A percentile compares a stretch with the other conserved stretches of the same genome.
Conservation (phyloP, 35 echinoderm and acorn worm genomes). For the Acanthaster planci region DNA sequence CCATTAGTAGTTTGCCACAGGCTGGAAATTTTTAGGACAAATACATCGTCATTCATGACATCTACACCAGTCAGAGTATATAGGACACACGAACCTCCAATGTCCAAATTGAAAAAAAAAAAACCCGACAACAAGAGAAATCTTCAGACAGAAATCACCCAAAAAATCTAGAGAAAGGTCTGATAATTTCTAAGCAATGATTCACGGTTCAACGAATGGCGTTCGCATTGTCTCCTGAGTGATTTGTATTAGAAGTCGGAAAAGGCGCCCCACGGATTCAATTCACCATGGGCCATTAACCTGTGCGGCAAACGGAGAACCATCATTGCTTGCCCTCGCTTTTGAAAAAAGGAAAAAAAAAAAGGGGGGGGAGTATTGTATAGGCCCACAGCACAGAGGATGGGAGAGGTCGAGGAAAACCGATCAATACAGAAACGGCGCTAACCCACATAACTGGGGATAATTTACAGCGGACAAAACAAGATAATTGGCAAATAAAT, state of each 20-base stretch:
- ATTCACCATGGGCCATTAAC: background rate
- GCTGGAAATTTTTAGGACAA: too few relatives aligned
- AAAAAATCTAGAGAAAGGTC: too few relatives aligned
- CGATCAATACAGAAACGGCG: background rate
- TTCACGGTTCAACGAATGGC: too few relatives aligned
- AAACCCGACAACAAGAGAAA: too few relatives aligned
- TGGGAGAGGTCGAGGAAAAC: too few relatives aligned
- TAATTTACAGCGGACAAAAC: conserved; percentile 19
- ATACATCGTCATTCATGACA: background rate
- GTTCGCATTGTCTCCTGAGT: too few relatives aligned
- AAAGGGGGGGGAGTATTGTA: background rate
- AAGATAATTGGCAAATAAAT: conserved; percentile 33
- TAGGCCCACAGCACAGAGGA: background rate
- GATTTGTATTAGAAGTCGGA: too few relatives aligned
- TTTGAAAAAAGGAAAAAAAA: background rate
- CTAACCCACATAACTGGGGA: background rate
- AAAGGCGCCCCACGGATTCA: too few relatives aligned
- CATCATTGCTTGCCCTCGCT: background rate
- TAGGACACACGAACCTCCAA: background rate
- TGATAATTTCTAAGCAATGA: too few relatives aligned
- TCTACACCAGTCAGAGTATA: background rate
- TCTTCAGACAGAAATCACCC: background rate
- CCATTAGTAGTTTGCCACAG: too few relatives aligned
- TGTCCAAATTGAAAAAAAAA: too few relatives aligned
- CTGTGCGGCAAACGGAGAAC: background rate